Evolutionary conservation across 2,888 invertebrate genomes (phyloP), one percentile per base, ranked within the genome.

Genomic region (Punctoribates punctum): DNA sequence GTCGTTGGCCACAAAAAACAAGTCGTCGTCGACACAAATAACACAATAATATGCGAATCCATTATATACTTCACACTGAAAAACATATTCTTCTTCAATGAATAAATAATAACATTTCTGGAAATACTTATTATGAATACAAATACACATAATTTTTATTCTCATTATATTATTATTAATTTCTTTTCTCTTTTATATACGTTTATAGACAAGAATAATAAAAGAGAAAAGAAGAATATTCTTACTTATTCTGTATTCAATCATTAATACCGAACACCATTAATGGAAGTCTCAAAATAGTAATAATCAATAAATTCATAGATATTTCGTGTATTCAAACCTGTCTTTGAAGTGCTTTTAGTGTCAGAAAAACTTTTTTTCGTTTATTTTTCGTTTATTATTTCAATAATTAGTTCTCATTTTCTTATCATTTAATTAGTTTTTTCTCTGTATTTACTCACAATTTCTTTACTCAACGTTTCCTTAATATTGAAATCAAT

Each of bases 161-260:
- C 57, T 57, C 25, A 57, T 57, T 57, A 57, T 57, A 57, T 57
- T 57, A 57, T 57, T 57, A 57, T 57, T 57, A 57, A 57, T 57
- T 23, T 57, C 8, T 25, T 13, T 57, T 57, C 57, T 25, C 57
- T 57, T 25, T 23, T 57, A 20, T 23, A 25, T 25, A 25, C 23
- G 11, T 9, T 23, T 25, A 57, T 25, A 57, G 25, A 57, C 57
- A 57, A 57, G 23, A 57, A 57, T 42, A 57, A 25, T 57, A 6
- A n/a, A n/a, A 25, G 25, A 20, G 13, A 23, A 23, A 57, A 57
- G n/a, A 23, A 23, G 11, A 20, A 57, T 51, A 51, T 51, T 51
- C 42, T 42, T 42, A 42, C 42, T 51, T 51, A 20, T 51, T 51
- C 20, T 51, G 57, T 25, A 54, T 54, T 20, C 20, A 57, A 57